These are phyloP conservation scores for Tokudaia muenninki DNA, from an alignment of 2,797 vertebrate genomes.

Conservation along the genomic window DNA sequence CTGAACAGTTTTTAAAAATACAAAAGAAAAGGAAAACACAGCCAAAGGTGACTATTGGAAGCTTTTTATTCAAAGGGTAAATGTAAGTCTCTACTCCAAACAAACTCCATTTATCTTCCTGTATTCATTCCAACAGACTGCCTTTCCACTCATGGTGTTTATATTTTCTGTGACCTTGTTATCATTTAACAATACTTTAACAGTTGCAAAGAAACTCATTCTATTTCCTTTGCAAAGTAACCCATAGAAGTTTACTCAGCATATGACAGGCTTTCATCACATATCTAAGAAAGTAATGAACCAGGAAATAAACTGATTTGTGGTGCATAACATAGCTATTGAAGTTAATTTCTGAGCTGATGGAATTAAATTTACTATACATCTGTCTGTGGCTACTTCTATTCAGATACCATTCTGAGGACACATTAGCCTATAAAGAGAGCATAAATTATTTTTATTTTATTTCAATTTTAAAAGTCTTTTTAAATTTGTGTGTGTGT, in stretches of 20 bases:
- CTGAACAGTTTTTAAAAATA: neutral
- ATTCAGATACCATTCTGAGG: neutral
- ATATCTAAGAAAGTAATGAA: conserved; percentile 17
- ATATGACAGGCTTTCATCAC: neutral
- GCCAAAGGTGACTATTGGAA: neutral
- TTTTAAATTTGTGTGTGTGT: too few species aligned
- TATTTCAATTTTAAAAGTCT: too few species aligned
- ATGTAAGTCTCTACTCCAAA: neutral
- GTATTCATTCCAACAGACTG: neutral
- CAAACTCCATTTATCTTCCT: neutral
- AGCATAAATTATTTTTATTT: too few species aligned
- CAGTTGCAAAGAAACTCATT: neutral
- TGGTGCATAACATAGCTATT: neutral
- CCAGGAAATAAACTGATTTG: neutral
- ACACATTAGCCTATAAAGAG: neutral
- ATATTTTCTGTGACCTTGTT: neutral
- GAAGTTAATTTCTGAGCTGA: neutral
- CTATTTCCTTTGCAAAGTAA: neutral
- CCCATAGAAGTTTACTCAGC: neutral
- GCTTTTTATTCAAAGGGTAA: neutral
- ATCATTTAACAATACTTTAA: neutral
- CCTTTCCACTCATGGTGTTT: neutral
- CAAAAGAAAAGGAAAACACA: neutral
- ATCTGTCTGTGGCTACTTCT: neutral
- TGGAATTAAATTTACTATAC: neutral